Evolutionary conservation across 2,113 vertebrate genomes (phyloP), one percentile per base, ranked within the genome.

Genomic region (Ailuropoda melanoleuca): DNA sequence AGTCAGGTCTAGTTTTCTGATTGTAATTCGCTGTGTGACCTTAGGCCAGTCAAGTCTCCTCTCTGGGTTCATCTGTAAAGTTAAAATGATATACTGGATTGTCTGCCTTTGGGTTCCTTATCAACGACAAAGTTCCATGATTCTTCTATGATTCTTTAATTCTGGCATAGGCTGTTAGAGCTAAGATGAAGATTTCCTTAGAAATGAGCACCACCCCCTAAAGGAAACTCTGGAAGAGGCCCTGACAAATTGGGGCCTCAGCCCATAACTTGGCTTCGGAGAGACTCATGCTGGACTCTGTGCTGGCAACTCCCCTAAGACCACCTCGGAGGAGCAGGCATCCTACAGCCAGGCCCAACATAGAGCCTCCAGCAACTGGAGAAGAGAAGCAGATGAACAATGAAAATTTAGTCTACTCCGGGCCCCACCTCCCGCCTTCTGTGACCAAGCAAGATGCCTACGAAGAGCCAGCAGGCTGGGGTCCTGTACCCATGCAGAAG

Each of bases 141-240:
- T n/a, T 50, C 14, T 10, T 85, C 26, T 90, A 21, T 83, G 55
- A 81, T 83, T 95, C 74, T 75, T 75, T 18, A 58, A n/a, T 23
- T 53, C 55, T 64, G n/a, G 1, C 1, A 6, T 19, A 66, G 17
- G n/a, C 26, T 77, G 17, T 80, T 83, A 91, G 26, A 15, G 3
- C 21, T 80, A 86, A 70, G 4, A 88, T 64, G 58, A 68, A 15
- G 21, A 81, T 94, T 95, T 84, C 58, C 56, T 95, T 88, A 93
- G 48, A 90, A 53, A 81, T 62, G 10, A 93, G 34, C 37, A 62
- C 14, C 31, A 18, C 7, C n/a, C 43, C 7, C 17, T 75, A 43
- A 81, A 6, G 6, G 53, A 86, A 8, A 6, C 13, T 14, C 48
- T 26, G 77, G 34, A 78, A 85, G 77, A 88, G 29, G 72, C 3